phyloP scores from a whole-genome alignment of 1,140 invertebrate species.

The Saccostrea echinata region DNA sequence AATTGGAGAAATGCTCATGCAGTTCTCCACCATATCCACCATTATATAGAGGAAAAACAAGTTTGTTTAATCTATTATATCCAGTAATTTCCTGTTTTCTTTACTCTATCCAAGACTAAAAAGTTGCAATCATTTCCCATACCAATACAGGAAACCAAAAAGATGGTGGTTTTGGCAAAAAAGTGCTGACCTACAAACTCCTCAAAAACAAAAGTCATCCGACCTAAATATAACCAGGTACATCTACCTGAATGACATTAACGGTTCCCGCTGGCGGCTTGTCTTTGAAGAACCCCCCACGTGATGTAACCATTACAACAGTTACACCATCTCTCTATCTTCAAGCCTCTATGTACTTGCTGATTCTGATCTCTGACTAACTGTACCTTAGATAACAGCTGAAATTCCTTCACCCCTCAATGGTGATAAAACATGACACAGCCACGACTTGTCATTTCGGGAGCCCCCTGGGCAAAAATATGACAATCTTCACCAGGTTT shows the following conservation, averaged over 20 bases:
- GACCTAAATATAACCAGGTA: conserved; percentile 10
- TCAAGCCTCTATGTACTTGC: background rate
- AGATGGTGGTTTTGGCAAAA: background rate
- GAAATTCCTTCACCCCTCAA: conserved; percentile 3
- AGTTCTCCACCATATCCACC: too few relatives aligned
- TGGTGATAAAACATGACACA: conserved; percentile 16
- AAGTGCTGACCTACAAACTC: background rate
- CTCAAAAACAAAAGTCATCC: background rate
- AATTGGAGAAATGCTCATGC: too few relatives aligned
- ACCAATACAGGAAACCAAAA: background rate
- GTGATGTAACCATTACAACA: background rate
- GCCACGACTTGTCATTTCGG: background rate
- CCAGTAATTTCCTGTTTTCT: too few relatives aligned
- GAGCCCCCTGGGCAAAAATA: background rate
- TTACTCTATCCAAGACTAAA: too few relatives aligned
- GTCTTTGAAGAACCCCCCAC: conserved; percentile 1
- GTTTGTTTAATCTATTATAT: too few relatives aligned
- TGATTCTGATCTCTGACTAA: conserved; percentile 24
- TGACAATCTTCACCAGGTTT: conserved; percentile 12
- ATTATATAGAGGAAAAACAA: too few relatives aligned
- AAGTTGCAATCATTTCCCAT: too few relatives aligned
- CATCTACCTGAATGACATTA: conserved; percentile 29
- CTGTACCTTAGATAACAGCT: conserved; percentile 1
- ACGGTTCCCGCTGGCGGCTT: background rate
- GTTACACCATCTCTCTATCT: conserved; percentile 4